Conservation (phyloP, 2,113 vertebrate species). For the Notiomystis cincta region DNA sequence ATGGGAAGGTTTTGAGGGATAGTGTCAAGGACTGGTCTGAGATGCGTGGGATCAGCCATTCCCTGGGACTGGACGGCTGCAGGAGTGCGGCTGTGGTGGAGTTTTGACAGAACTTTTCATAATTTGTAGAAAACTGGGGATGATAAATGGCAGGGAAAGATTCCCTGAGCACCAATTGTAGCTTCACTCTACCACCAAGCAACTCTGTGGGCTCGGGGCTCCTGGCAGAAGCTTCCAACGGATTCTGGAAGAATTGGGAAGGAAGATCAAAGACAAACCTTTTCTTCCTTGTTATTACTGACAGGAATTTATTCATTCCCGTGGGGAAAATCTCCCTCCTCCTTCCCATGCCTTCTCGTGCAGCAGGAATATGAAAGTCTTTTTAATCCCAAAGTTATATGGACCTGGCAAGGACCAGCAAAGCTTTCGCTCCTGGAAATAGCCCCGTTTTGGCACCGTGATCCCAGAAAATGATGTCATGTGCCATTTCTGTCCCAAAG, state of each 20-base stretch:
- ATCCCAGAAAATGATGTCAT: conserved; percentile 35
- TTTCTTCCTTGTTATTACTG: not conserved
- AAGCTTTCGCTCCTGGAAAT: not conserved
- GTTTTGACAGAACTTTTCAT: not conserved
- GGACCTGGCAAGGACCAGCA: not conserved
- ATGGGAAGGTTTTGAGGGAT: not conserved
- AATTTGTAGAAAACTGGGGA: not conserved
- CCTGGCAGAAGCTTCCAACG: not conserved
- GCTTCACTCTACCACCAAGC: not conserved
- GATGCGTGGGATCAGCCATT: not conserved
- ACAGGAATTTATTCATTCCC: not conserved
- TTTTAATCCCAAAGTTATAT: not conserved
- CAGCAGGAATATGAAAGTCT: not conserved
- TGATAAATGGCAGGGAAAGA: not conserved
- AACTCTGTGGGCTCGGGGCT: not conserved
- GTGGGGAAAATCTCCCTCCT: not conserved
- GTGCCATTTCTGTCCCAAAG: not conserved
- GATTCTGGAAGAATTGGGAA: not conserved
- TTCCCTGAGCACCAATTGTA: not conserved
- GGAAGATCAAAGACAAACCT: not conserved
- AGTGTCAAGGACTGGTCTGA: rapidly evolving
- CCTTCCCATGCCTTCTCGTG: not conserved
- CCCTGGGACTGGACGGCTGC: not conserved
- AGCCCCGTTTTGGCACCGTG: not conserved
- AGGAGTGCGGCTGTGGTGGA: rapidly evolving